phyloP scores from a whole-genome alignment of 53 echinoderm and acorn worm species.

The Paracentrotus lividus region DNA sequence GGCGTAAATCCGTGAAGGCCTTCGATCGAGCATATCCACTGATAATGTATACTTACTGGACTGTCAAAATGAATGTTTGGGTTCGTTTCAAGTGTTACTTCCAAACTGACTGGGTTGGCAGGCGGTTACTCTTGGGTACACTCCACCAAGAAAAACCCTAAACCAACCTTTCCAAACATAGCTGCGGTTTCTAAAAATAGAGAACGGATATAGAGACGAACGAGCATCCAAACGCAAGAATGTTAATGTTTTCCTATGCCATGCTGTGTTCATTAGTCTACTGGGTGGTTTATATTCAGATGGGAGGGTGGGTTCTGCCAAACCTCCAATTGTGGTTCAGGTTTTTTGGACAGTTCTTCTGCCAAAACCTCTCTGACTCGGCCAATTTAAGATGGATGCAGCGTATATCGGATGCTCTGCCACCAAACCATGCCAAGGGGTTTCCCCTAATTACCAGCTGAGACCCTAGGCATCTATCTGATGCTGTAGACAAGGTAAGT shows the following conservation, averaged over 20 bases:
- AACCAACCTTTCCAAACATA: conserved; percentile 33
- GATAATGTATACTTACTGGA: conserved; percentile 12
- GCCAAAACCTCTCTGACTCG: conserved; percentile 41
- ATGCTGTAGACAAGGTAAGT: neutral
- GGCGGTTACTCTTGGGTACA: neutral
- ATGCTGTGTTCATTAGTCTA: conserved; percentile 27
- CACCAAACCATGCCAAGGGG: conserved; percentile 50
- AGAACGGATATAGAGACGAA: neutral
- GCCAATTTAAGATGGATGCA: conserved; percentile 65
- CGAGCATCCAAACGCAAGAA: neutral
- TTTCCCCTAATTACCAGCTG: neutral
- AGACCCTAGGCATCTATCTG: neutral
- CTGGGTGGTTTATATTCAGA: conserved; percentile 23
- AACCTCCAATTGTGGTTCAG: conserved; percentile 66
- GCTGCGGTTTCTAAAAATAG: conserved; percentile 58
- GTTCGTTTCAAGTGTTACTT: conserved; percentile 39
- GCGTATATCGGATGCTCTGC: conserved; percentile 56
- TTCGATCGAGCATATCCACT: neutral
- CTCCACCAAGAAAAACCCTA: conserved; percentile 36
- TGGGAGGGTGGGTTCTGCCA: conserved; percentile 55
- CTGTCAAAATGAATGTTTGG: conserved; percentile 56
- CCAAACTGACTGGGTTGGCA: conserved; percentile 37
- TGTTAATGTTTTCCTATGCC: conserved; percentile 23
- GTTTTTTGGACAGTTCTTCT: conserved; percentile 40
- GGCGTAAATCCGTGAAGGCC: neutral